Base-by-base conservation (phyloP, 2,113 vertebrate genomes). In the Malurus cyaneus region DNA sequence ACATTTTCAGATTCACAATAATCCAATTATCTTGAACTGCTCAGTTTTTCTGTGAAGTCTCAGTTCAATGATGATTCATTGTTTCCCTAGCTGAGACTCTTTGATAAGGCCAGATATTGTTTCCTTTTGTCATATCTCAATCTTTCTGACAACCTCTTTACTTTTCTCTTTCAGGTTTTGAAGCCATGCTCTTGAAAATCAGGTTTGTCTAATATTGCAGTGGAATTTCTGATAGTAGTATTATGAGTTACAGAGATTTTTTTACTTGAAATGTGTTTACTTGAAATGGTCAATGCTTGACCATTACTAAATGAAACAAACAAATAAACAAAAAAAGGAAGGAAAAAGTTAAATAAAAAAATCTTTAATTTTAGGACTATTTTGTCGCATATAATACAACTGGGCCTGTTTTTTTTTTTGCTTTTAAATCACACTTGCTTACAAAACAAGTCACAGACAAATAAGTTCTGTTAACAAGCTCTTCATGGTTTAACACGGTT, bases 381-480 rank as follows among this genome's bases (percentile, higher is more conserved):
- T 65, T 74, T 18, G 14, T 26, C 67, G 18, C n/a, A 25, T 7
- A n/a, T 49, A 49, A 2, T 29, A 25, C 3, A 54, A 42, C 5
- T 50, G n/a, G n/a, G 1, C 0, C 5, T 11, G 17, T 13, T 46
- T 53, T 13, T 6, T 2, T 46, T 59, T 41, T 34, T 46, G 2
- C 84, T 80, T 86, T 59, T 39, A n/a, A 83, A 67, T 61, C 5
- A 29, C 9, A 84, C 64, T 9, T 39, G 14, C 50, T 83, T 83
- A 49, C 8, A 11, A 73, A 86, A 54, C 31, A 56, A 31, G 32
- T 59, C 5, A 2, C 31, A 95, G 36, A 42, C 10, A 10, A 93
- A 13, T 34, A 77, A 59, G 1, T 69, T 83, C 52, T 92, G 13
- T 18, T 88, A 91, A 46, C 70, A 86, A 70, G 11, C 9, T 86